Percentiles rank a stretch among this genome's conserved stretches.
These are phyloP conservation scores for Celastrina argiolus DNA, from an alignment of 2,888 invertebrate species.

Conservation along the genomic window DNA sequence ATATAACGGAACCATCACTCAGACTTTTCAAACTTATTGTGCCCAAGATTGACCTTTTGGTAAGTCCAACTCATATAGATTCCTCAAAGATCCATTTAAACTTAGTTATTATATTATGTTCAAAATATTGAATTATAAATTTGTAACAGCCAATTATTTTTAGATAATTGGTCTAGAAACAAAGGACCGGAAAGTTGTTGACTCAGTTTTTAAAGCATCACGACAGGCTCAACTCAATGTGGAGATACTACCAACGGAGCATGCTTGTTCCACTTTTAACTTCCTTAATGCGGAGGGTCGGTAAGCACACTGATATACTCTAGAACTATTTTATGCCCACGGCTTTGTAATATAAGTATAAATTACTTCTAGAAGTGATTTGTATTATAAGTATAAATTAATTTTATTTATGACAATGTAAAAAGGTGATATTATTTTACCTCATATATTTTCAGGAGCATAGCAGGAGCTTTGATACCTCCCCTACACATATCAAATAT, in stretches of 20 bases:
- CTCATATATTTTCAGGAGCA: constrained; percentile 49
- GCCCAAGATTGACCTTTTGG: constrained; percentile 89
- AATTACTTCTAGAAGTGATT: too few species aligned
- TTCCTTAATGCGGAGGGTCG: constrained; percentile 90
- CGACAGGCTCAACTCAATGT: constrained; percentile 71
- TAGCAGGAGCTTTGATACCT: constrained; percentile 84
- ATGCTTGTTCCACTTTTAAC: constrained; percentile 94
- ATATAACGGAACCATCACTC: constrained; percentile 87
- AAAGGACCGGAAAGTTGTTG: constrained; percentile 39
- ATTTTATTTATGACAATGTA: too few species aligned
- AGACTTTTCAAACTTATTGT: constrained; percentile 87
- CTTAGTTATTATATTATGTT: too few species aligned
- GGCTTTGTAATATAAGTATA: too few species aligned
- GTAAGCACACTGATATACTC: constrained; percentile 58
- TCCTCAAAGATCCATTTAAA: too few species aligned
- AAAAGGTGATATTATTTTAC: too few species aligned
- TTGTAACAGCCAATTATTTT: constrained; percentile 6
- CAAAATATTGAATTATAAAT: too few species aligned
- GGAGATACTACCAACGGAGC: constrained; percentile 89
- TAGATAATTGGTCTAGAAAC: constrained; percentile 60
- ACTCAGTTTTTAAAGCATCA: constrained; percentile 44
- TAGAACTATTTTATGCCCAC: too few species aligned
- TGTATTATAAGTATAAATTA: too few species aligned
- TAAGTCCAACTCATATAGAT: too few species aligned
- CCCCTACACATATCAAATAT: constrained; percentile 68